Evolutionary conservation across 1,140 invertebrate species (phyloP).

Genomic region (Drosophila pachea): DNA sequence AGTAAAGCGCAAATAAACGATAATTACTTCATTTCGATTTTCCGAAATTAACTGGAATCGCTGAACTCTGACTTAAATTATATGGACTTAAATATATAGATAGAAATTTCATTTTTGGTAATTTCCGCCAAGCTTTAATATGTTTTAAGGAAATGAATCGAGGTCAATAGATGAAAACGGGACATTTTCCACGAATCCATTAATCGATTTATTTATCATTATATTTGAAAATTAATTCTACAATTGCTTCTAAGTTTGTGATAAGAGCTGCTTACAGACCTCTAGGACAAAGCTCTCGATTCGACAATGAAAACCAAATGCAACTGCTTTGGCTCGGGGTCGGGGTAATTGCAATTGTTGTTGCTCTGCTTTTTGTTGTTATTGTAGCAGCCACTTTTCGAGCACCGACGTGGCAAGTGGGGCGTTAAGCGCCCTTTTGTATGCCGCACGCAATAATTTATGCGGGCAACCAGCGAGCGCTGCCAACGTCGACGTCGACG

Average conservation of each 20-base stretch:
- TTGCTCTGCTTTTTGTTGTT: slow-evolving; percentile 16
- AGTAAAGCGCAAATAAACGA: neutral
- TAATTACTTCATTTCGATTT: neutral
- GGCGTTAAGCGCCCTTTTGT: slow-evolving; percentile 67
- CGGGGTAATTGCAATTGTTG: neutral
- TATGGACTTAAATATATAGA: too few relatives aligned
- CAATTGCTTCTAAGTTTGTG: slow-evolving; percentile 13
- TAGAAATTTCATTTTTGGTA: too few relatives aligned
- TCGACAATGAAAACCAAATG: slow-evolving; percentile 2
- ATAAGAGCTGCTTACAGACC: neutral
- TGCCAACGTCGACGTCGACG: slow-evolving; percentile 36
- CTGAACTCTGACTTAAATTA: too few relatives aligned
- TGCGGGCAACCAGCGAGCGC: slow-evolving; percentile 47
- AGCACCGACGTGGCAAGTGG: slow-evolving; percentile 42
- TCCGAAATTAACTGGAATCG: too few relatives aligned
- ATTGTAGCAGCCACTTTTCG: slow-evolving; percentile 53
- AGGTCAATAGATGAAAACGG: too few relatives aligned
- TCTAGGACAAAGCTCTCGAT: neutral
- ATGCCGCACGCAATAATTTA: slow-evolving; percentile 74
- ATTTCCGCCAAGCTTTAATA: too few relatives aligned
- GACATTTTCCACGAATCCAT: too few relatives aligned
- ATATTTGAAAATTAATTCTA: neutral
- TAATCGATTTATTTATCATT: neutral
- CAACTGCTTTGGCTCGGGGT: too few relatives aligned
- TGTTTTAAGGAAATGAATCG: too few relatives aligned